These are phyloP conservation scores for Butorides virescens DNA, from an alignment of 2,113 vertebrate species.

Conservation along the genomic window DNA sequence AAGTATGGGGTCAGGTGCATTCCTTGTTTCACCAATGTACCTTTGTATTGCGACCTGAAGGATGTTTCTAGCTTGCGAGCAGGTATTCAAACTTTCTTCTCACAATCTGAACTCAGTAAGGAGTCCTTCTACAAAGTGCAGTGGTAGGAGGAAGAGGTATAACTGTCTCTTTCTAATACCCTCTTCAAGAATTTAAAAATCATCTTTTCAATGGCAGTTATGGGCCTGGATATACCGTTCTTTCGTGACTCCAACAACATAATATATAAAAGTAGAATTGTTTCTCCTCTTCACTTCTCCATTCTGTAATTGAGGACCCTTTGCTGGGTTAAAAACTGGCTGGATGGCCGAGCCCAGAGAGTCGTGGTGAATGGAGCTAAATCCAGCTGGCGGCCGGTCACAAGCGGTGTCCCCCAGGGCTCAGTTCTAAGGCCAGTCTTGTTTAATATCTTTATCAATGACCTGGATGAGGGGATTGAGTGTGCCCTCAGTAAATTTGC, in stretches of 20 bases:
- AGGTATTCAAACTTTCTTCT: background rate
- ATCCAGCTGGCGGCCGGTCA: too few relatives aligned
- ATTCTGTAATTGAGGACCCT: background rate
- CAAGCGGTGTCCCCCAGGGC: too few relatives aligned
- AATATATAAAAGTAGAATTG: background rate
- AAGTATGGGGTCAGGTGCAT: background rate
- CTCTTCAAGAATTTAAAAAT: background rate
- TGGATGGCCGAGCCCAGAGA: too few relatives aligned
- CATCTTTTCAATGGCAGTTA: background rate
- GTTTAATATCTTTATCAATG: too few relatives aligned
- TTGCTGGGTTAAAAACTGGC: too few relatives aligned
- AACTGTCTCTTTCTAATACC: background rate
- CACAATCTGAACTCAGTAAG: background rate
- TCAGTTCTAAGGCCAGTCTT: too few relatives aligned
- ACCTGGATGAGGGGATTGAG: too few relatives aligned
- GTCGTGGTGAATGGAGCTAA: too few relatives aligned
- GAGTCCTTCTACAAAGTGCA: background rate
- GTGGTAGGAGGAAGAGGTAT: background rate
- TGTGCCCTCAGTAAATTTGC: too few relatives aligned
- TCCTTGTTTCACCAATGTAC: background rate
- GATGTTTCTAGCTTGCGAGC: background rate
- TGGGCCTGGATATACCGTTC: background rate
- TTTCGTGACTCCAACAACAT: background rate
- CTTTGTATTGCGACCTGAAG: background rate
- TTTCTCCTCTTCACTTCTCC: background rate